phyloP scores from a whole-genome alignment of 2,797 vertebrate genomes.

The Xyrichtys novacula region DNA sequence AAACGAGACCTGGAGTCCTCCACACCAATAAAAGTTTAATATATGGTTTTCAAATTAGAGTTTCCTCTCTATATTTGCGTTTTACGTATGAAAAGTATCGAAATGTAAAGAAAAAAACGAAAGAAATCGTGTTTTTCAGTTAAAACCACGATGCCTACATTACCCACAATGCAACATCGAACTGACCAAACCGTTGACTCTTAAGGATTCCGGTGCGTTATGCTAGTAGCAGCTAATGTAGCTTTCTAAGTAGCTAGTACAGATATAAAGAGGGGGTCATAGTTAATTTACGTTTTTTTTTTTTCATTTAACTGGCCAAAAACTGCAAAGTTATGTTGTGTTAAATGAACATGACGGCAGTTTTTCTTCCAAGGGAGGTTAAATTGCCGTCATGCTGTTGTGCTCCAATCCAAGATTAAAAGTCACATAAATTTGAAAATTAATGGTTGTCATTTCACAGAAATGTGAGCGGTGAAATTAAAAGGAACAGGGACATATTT shows the following conservation, averaged over 20 bases:
- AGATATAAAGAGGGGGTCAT: background rate
- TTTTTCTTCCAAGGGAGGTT: no score
- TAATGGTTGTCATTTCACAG: no score
- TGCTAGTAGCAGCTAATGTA: background rate
- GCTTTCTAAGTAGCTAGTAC: background rate
- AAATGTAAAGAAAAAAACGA: background rate
- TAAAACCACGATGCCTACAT: constrained; percentile 4
- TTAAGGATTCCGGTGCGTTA: background rate
- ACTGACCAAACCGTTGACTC: background rate
- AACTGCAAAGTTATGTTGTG: no score
- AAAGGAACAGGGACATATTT: no score
- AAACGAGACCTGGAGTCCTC: constrained; percentile 3
- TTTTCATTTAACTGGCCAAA: no score
- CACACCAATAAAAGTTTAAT: background rate
- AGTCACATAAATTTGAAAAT: no score
- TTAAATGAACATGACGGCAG: no score
- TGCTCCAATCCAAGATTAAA: no score
- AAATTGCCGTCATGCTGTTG: no score
- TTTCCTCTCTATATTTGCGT: rapidly evolving
- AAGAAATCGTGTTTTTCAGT: background rate
- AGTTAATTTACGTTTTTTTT: no score
- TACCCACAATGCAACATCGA: constrained; percentile 30
- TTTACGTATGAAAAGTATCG: background rate
- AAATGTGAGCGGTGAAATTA: no score
- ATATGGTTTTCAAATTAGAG: background rate